These are phyloP conservation scores for Propithecus deckenii DNA, from an alignment of 2,797 vertebrate species.

Conservation along the genomic window DNA sequence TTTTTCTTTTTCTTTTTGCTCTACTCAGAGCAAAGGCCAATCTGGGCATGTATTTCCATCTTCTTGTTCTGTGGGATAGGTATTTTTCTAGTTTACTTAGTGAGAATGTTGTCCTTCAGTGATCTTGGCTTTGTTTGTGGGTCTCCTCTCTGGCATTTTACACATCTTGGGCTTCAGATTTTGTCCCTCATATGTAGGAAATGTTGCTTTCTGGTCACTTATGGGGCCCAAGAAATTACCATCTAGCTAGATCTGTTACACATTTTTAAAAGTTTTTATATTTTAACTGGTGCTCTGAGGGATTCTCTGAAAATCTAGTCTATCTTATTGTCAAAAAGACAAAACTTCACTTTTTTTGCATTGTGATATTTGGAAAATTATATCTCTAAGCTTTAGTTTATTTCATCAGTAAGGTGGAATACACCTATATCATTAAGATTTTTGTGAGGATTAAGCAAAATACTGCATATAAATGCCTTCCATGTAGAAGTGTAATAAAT, in stretches of 20 bases:
- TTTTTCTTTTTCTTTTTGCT: neutral
- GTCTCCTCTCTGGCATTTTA: neutral
- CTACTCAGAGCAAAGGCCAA: neutral
- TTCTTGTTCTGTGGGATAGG: neutral
- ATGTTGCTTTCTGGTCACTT: slow-evolving; percentile 8
- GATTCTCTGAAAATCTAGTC: neutral
- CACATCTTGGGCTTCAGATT: neutral
- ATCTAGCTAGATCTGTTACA: neutral
- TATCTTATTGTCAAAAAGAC: neutral
- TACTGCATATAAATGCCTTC: neutral
- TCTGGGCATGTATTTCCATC: neutral
- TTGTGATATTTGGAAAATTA: neutral
- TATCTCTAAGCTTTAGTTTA: neutral
- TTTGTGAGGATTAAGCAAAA: slow-evolving; percentile 3
- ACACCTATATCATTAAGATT: neutral
- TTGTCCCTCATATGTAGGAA: neutral
- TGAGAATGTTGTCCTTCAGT: neutral
- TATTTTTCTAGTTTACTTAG: neutral
- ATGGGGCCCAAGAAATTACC: neutral
- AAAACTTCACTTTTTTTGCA: neutral
- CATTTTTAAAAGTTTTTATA: neutral
- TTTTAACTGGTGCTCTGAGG: neutral
- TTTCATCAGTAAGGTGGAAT: neutral
- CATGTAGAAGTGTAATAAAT: neutral
- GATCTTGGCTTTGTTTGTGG: neutral